Base-by-base conservation (phyloP, 2,888 invertebrate genomes). In the Hypomecis atomaria region DNA sequence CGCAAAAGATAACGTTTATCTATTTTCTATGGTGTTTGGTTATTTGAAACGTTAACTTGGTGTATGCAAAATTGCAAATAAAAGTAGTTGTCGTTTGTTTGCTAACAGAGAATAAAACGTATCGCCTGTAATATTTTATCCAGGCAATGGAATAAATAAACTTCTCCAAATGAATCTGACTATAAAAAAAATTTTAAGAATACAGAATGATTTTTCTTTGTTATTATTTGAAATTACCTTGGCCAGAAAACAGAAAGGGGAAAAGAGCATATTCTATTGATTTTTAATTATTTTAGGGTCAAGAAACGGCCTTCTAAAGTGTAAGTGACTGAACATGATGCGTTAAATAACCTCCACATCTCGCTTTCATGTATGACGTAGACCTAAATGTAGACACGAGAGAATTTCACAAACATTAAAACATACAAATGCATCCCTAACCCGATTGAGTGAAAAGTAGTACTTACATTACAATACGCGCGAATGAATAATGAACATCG, bases 221-320 rank as follows among this genome's bases (percentile, higher is more conserved):
- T 6, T 37, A 37, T 37, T 37, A 6, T 47, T 23, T 33, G 3
- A 33, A 33, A 6, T 5, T 37, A 4, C 11, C 13, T 33, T 33
- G 8, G 3, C 5, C 1, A 6, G 8, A 47, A 4, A 9, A 9
- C 23, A 38, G 13, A 33, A 23, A 33, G n/a, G 1, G 37, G 13
- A 40, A 8, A 11, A 38, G 40, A 45, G 37, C 42, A 48, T 40
- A 57, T 50, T 55, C 42, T 62, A 67, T 62, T 59, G 38, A 59
- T 40, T 43, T 67, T 59, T 63, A 42, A 49, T 53, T 50, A 59
- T 58, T 55, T 52, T 61, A 63, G 60, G 59, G 13, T 37, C 62
- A 55, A 53, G 54, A 37, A 36, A 67, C 44, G 67, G 56, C 66
- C 60, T 65, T 7, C 60, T 60, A 42, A 65, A 65, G 60, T 65